Evolutionary conservation across 2,888 invertebrate species (phyloP).

Genomic region (Ceriagrion tenellum): DNA sequence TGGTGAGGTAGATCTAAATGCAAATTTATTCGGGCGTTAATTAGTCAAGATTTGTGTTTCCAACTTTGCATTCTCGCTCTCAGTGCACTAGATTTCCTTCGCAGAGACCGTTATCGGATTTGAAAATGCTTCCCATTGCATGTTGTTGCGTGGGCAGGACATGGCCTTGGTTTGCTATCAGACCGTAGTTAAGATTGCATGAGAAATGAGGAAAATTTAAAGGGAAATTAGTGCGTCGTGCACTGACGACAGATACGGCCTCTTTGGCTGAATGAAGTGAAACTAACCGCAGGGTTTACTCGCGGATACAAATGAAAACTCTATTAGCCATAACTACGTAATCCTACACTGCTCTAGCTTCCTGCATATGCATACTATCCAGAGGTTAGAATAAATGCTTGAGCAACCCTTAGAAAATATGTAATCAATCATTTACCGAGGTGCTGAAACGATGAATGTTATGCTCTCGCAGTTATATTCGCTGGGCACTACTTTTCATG

Average conservation of each 20-base stretch:
- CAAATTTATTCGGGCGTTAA: constrained; percentile 5
- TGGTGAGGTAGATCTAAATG: not conserved
- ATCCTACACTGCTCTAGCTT: too few species aligned
- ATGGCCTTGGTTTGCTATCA: not conserved
- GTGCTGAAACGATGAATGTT: too few species aligned
- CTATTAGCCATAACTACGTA: too few species aligned
- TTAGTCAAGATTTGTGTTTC: constrained; percentile 5
- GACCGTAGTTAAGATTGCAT: not conserved
- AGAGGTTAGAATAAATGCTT: too few species aligned
- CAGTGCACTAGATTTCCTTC: not conserved
- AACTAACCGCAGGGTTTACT: not conserved
- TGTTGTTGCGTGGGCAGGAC: not conserved
- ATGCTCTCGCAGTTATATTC: too few species aligned
- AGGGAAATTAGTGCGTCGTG: constrained; percentile 4
- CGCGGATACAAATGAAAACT: too few species aligned
- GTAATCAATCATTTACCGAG: too few species aligned
- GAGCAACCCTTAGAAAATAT: too few species aligned
- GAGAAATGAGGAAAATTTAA: not conserved
- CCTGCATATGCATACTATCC: too few species aligned
- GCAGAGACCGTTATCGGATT: not conserved
- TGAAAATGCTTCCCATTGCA: not conserved
- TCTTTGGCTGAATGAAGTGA: not conserved
- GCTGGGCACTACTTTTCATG: too few species aligned
- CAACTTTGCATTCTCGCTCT: not conserved
- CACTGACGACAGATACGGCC: not conserved